These are phyloP conservation scores for Colletes gigas DNA, from an alignment of 1,140 invertebrate genomes.

Conservation along the genomic window DNA sequence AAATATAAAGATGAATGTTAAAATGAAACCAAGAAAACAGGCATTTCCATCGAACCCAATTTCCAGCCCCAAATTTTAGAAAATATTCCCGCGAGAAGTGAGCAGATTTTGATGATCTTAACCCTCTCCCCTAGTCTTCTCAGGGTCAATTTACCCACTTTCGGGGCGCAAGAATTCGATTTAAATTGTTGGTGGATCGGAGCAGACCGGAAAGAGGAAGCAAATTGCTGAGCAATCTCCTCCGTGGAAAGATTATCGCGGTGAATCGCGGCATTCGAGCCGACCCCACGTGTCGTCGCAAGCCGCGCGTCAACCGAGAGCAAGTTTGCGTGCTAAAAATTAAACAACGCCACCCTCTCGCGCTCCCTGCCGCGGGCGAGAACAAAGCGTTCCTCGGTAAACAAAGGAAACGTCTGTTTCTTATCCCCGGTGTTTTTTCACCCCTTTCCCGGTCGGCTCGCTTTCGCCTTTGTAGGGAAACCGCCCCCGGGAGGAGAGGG, in stretches of 20 bases:
- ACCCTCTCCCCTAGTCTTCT: too few species aligned
- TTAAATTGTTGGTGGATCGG: too few species aligned
- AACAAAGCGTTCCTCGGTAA: constrained; percentile 35
- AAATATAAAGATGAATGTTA: too few species aligned
- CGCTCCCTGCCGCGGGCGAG: background rate
- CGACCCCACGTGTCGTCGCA: background rate
- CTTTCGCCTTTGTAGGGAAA: constrained; percentile 21
- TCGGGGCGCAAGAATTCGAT: too few species aligned
- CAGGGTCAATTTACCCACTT: too few species aligned
- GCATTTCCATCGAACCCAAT: too few species aligned
- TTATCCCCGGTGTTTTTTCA: background rate
- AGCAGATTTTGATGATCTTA: too few species aligned
- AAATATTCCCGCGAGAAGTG: too few species aligned
- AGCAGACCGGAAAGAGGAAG: too few species aligned
- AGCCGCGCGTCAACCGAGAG: constrained; percentile 4
- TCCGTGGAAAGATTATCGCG: background rate
- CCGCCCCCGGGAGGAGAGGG: constrained; percentile 1
- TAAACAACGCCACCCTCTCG: constrained; percentile 13
- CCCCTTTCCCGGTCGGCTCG: background rate
- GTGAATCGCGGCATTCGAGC: background rate
- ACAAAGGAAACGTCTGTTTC: constrained; percentile 33
- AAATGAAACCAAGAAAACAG: too few species aligned
- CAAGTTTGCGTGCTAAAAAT: constrained; percentile 29
- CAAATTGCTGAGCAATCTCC: background rate
- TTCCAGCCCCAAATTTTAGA: too few species aligned